Base-by-base conservation (phyloP, 2,797 vertebrate genomes). In the Pyrocephalus nanus region DNA sequence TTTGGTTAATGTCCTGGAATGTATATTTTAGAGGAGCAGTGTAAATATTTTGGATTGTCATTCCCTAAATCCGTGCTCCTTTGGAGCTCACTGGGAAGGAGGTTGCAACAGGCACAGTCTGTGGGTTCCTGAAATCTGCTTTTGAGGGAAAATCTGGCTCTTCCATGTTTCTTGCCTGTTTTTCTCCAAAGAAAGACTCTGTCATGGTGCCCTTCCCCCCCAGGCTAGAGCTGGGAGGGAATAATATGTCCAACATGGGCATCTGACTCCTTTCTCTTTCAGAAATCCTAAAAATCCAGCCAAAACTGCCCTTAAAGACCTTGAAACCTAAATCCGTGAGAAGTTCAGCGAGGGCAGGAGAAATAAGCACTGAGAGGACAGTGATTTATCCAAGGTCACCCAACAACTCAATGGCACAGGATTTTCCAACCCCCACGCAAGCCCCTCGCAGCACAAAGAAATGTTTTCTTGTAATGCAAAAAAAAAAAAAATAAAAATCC, bases 391-490 rank as follows among this genome's bases (percentile, higher is more conserved):
- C 64, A 32, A 96, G 74, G 86, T 71, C 71, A 93, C 50, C 30
- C 77, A 73, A 38, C 36, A 54, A 67, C 82, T 73, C 64, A 76
- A 42, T 15, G 21, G 43, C 76, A 77, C 86, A 89, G 32, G 81
- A 26, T 91, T 90, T 71, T 86, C 71, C 54, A 82, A 9, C 43
- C 23, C 42, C 15, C 30, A 13, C 20, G 6, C 4, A 93, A 66
- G 42, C n/a, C n/a, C 51, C 53, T 81, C 22, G 18, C 9, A 83
- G 57, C 75, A 93, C 42, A 83, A 64, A 88, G 86, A 54, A 92
- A 73, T 20, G 27, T 86, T 92, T 94, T 25, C 57, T 74, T 92
- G 78, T 89, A 86, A 93, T 69, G 65, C 61, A 74, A 80, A 95
- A 50, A 26, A 21, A 48, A 47, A 21, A 45, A 48, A 47, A 21